phyloP scores from a whole-genome alignment of 2,113 vertebrate species.

The Carassius auratus region DNA sequence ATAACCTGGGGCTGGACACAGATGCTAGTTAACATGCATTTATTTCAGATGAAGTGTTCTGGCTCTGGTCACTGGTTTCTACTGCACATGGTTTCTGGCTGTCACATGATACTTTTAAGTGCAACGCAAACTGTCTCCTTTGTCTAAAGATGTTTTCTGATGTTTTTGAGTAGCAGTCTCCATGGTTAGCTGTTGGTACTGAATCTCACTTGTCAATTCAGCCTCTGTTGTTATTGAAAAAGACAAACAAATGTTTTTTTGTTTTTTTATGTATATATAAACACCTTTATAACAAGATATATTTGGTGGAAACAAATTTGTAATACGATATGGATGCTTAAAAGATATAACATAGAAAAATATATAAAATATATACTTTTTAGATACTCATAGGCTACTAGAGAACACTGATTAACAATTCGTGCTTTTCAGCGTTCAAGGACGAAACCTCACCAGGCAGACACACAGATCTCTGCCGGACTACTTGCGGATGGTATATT shows the following conservation, averaged over 20 bases:
- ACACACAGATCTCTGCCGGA: background rate
- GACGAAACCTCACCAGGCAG: conserved; percentile 30
- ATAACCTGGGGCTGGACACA: conserved; percentile 20
- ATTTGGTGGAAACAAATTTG: too few species aligned
- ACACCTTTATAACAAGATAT: too few species aligned
- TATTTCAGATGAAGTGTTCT: background rate
- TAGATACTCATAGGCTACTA: too few species aligned
- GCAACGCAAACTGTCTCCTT: background rate
- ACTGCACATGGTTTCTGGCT: background rate
- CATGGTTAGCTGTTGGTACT: conserved; percentile 1
- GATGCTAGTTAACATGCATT: conserved; percentile 32
- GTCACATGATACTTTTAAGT: background rate
- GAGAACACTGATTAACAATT: background rate
- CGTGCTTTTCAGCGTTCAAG: conserved; percentile 30
- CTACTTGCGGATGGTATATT: conserved; percentile 25
- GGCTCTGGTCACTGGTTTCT: conserved; percentile 9
- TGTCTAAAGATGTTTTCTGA: background rate
- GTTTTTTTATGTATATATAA: too few species aligned
- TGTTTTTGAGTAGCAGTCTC: background rate
- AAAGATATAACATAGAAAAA: too few species aligned
- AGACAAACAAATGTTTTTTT: too few species aligned
- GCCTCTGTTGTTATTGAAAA: background rate
- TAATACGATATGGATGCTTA: too few species aligned
- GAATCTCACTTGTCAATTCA: conserved; percentile 10
- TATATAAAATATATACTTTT: too few species aligned